Percentiles rank a stretch among this genome's conserved stretches.
Conservation (phyloP, 2,888 invertebrate species). For the Drosophila mettleri region DNA sequence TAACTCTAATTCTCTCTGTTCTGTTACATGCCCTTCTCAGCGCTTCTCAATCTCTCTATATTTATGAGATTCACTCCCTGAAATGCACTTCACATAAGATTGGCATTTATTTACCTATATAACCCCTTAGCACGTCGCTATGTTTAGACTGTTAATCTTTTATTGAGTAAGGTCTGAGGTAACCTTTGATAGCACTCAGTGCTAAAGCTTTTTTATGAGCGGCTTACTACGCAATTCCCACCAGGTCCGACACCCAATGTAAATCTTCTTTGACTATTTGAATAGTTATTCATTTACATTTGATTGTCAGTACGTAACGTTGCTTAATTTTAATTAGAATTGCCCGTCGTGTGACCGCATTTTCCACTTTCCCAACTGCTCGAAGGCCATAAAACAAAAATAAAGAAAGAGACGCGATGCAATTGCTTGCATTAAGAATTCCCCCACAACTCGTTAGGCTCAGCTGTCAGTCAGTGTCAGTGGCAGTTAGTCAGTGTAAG, state of each 20-base stretch:
- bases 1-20: background rate
- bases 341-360: conserved; percentile 58
- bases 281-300: conserved; percentile 51
- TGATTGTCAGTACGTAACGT: conserved; percentile 39
- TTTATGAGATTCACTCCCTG: background rate
- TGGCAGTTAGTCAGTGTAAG: conserved; percentile 22
- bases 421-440: conserved; percentile 53
- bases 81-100: conserved; percentile 7
- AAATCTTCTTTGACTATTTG: conserved; percentile 38
- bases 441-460: conserved; percentile 47
- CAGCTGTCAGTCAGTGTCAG: conserved; percentile 45
- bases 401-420: conserved; percentile 43
- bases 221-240: conserved; percentile 38
- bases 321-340: conserved; percentile 67
- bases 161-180: conserved; percentile 6
- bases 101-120: background rate
- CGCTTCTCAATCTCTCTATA: background rate
- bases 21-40: background rate
- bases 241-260: conserved; percentile 19
- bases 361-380: conserved; percentile 42
- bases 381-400: conserved; percentile 45
- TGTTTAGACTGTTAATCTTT: background rate
- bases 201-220: conserved; percentile 33
- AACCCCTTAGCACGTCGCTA: background rate
- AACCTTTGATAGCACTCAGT: conserved; percentile 25